phyloP scores from a whole-genome alignment of 2,113 vertebrate genomes.

The Mystacornis crossleyi region DNA sequence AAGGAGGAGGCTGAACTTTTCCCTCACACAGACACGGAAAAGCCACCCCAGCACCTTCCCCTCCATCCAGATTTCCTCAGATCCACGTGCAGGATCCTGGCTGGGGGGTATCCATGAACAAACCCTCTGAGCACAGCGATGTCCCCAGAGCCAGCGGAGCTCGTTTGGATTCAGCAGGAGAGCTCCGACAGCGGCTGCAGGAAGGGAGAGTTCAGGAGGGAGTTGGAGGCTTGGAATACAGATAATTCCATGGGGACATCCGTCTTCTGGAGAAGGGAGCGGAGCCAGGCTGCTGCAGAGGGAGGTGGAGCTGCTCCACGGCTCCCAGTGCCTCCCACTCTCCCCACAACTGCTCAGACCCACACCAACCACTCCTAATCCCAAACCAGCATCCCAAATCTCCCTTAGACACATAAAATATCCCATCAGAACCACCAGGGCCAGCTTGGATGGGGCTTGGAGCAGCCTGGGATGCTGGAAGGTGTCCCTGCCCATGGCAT shows the following conservation, averaged over 20 bases:
- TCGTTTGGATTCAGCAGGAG: not conserved
- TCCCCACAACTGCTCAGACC: not conserved
- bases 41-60: not conserved
- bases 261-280: not conserved
- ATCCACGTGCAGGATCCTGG: not conserved
- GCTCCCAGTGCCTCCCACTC: not conserved
- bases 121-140: not conserved
- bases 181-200: not conserved
- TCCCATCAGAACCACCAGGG: not conserved
- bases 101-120: rapidly evolving
- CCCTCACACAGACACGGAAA: not conserved
- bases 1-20: not conserved
- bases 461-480: not conserved
- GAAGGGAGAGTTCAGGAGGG: not conserved
- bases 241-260: not conserved
- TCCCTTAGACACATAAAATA: rapidly evolving
- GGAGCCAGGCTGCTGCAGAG: not conserved
- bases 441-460: not conserved
- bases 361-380: not conserved
- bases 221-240: not conserved
- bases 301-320: rapidly evolving
- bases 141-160: not conserved
- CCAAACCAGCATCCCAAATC: not conserved
- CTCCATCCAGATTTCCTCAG: rapidly evolving
- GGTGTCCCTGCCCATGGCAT: not conserved